Conservation (phyloP, 2,113 vertebrate species). For the Leucoraja erinaceus region DNA sequence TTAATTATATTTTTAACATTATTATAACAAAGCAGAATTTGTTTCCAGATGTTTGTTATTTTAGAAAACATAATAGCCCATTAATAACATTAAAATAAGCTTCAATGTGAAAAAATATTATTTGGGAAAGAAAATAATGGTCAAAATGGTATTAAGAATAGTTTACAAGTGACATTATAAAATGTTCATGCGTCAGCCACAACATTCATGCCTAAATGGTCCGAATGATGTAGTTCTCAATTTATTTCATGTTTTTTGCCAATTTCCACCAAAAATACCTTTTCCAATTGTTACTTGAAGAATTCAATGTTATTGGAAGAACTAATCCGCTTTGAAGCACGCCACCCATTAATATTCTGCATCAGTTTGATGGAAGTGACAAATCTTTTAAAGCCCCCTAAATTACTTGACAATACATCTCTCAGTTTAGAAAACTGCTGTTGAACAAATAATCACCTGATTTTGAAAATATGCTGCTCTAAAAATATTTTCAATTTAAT, state of each 20-base stretch:
- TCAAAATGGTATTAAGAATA: neutral
- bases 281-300: neutral
- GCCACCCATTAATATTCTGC: neutral
- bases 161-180: neutral
- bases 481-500: slow-evolving; percentile 17
- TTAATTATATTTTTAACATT: neutral
- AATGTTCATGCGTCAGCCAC: neutral
- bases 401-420: slow-evolving; percentile 12
- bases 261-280: neutral
- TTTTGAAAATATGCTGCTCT: neutral
- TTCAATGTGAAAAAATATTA: neutral
- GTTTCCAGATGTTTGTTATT: neutral
- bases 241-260: neutral
- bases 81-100: neutral
- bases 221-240: too few species aligned
- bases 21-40: neutral
- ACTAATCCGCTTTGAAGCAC: neutral
- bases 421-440: neutral
- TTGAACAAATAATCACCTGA: neutral
- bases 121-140: neutral
- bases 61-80: neutral
- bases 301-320: neutral
- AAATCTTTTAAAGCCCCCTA: neutral
- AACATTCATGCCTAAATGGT: neutral
- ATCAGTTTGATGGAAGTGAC: neutral